Evolutionary conservation across 2,797 vertebrate genomes (phyloP).

Genomic region (Manis crassicaudata): DNA sequence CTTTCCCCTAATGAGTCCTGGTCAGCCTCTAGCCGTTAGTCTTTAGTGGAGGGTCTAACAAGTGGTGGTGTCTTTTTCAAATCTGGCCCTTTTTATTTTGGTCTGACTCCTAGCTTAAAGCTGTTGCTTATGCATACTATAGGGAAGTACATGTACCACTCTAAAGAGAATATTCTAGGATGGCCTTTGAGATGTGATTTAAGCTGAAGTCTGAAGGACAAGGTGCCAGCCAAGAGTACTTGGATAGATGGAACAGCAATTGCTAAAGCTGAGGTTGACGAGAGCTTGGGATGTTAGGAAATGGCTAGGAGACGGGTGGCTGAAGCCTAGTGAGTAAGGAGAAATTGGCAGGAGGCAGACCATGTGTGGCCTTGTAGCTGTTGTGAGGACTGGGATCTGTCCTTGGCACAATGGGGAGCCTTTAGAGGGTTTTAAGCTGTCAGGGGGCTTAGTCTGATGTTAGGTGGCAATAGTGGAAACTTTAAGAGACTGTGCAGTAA

Average conservation of each 20-base stretch:
- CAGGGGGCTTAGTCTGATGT: neutral
- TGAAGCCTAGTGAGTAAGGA: neutral
- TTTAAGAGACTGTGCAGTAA: neutral
- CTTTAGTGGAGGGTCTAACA: neutral
- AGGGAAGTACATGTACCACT: neutral
- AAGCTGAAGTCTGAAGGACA: conserved; percentile 7
- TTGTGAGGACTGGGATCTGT: neutral
- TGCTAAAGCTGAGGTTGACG: neutral
- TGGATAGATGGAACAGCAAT: neutral
- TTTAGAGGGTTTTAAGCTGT: neutral
- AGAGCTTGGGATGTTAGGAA: neutral
- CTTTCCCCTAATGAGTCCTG: neutral
- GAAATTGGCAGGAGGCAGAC: neutral
- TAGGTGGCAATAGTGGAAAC: neutral
- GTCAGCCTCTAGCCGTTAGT: neutral
- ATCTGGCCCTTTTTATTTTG: neutral
- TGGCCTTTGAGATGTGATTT: neutral
- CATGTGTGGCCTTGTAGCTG: neutral
- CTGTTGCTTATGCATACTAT: neutral
- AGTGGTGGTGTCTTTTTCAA: neutral
- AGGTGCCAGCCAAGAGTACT: neutral
- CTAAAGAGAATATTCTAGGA: neutral
- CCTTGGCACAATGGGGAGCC: neutral
- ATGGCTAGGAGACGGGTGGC: neutral
- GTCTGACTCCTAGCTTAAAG: neutral